These are phyloP conservation scores for Clupea harengus DNA, from an alignment of 2,113 vertebrate species.

Conservation along the genomic window DNA sequence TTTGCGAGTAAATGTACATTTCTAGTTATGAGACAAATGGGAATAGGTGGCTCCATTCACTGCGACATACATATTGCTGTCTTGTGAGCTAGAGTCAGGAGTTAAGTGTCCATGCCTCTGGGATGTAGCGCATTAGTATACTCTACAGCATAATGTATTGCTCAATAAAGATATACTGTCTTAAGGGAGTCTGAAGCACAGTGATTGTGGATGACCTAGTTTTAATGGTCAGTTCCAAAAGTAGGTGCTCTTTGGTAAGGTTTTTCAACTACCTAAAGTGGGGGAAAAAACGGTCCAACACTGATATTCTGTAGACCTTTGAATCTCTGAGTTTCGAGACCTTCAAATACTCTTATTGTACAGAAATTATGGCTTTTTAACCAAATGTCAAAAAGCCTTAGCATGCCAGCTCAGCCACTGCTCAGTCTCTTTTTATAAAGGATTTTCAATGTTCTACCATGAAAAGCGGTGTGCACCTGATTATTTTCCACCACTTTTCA, in stretches of 20 bases:
- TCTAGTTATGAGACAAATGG: too few relatives aligned
- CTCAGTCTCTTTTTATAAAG: not conserved
- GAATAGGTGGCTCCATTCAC: too few relatives aligned
- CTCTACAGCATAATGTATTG: too few relatives aligned
- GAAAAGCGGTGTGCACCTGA: too few relatives aligned
- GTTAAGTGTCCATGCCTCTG: not conserved
- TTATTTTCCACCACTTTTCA: not conserved
- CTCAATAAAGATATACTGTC: too few relatives aligned
- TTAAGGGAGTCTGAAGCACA: not conserved
- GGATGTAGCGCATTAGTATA: not conserved
- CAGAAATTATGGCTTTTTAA: not conserved
- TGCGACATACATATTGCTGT: too few relatives aligned
- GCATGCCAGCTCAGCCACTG: not conserved
- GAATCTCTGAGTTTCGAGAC: not conserved
- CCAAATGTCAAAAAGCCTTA: not conserved
- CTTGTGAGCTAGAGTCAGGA: not conserved
- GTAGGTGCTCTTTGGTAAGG: not conserved
- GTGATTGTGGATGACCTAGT: not conserved
- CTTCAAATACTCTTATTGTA: not conserved
- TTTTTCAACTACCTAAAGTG: not conserved
- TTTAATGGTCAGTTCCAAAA: not conserved
- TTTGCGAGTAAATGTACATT: too few relatives aligned
- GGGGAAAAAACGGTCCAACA: not conserved
- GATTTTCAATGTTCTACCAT: too few relatives aligned
- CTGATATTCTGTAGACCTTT: not conserved